Conservation (phyloP, 2,797 vertebrate species). For the Gallinago stenura region DNA sequence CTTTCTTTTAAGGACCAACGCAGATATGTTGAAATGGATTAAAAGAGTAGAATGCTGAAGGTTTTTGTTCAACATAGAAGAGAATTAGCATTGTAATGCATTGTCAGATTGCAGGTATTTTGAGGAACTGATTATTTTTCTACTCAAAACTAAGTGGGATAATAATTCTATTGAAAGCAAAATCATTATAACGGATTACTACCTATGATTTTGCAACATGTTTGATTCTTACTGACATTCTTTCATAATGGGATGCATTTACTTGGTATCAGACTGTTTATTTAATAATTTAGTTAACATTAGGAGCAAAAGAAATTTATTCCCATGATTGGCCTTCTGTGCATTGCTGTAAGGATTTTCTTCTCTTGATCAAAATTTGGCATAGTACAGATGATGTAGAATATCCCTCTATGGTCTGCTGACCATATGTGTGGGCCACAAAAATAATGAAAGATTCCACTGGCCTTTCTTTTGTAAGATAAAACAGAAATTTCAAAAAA, state of each 20-base stretch:
- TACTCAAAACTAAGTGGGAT: not conserved
- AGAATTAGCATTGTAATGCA: not conserved
- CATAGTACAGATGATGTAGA: slow-evolving; percentile 56
- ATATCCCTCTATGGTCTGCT: slow-evolving; percentile 50
- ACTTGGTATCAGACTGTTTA: slow-evolving; percentile 15
- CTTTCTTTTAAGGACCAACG: not conserved
- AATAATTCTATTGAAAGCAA: not conserved
- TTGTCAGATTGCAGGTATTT: not conserved
- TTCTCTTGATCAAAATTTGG: slow-evolving; percentile 61
- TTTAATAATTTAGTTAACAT: slow-evolving; percentile 65
- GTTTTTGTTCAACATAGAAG: not conserved
- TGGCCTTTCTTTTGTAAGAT: slow-evolving; percentile 47
- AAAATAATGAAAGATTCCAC: slow-evolving; percentile 45
- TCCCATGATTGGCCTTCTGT: slow-evolving; percentile 50
- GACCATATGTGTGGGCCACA: slow-evolving; percentile 52
- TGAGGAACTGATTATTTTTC: not conserved
- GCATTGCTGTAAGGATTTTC: slow-evolving; percentile 55
- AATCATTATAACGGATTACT: not conserved
- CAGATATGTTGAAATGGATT: not conserved
- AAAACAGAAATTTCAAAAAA: not conserved
- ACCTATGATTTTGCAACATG: not conserved
- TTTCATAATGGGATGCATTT: not conserved
- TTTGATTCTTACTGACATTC: slow-evolving; percentile 41
- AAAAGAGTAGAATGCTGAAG: not conserved
- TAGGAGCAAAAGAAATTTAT: slow-evolving; percentile 59